These are phyloP conservation scores for Eurois occulta DNA, from an alignment of 2,888 invertebrate genomes.

Conservation along the genomic window DNA sequence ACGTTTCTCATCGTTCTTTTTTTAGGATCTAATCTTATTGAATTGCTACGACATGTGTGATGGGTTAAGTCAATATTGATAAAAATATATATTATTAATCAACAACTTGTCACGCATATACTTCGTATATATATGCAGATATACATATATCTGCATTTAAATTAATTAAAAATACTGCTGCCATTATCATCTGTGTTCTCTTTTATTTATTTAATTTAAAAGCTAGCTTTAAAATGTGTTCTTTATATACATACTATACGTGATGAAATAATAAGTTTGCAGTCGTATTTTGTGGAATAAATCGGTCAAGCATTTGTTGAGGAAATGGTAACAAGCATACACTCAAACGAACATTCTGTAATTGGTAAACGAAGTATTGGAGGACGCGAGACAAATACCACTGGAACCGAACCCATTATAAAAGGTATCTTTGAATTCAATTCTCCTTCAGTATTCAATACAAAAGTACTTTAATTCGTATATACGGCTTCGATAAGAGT, in stretches of 20 bases:
- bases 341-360: not conserved
- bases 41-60: not conserved
- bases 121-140: too few species aligned
- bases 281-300: not conserved
- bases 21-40: not conserved
- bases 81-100: not conserved
- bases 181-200: not conserved
- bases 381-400: conserved; percentile 2
- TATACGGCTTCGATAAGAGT: conserved; percentile 47
- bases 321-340: not conserved
- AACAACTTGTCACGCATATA: not conserved
- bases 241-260: not conserved
- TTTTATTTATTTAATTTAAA: not conserved
- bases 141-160: not conserved
- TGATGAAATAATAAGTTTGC: not conserved
- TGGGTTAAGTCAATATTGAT: not conserved
- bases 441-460: conserved; percentile 50
- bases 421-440: conserved; percentile 34
- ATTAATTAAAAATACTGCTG: not conserved
- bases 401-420: conserved; percentile 7
- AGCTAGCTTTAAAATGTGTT: not conserved
- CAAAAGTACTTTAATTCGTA: conserved; percentile 43
- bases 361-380: not conserved
- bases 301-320: not conserved
- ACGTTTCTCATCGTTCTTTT: not conserved